These are phyloP conservation scores for Prosapia bicincta DNA, from an alignment of 2,888 invertebrate genomes.

Conservation along the genomic window DNA sequence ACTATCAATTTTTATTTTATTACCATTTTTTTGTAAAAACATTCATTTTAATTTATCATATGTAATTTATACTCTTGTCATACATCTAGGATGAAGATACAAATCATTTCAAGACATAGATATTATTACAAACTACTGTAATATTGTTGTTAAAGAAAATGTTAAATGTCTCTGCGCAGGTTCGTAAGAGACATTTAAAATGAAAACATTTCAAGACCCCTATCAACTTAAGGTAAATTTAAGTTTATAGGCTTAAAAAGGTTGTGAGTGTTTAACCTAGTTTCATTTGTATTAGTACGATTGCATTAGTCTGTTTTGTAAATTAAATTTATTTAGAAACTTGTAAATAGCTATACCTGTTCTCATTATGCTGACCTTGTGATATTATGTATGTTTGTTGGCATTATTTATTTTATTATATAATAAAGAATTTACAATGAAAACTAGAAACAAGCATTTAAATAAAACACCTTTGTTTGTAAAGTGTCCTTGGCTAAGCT, in stretches of 20 bases:
- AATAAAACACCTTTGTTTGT: no score
- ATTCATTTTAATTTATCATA: not conserved
- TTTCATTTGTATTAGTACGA: not conserved
- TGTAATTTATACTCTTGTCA: not conserved
- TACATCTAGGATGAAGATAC: not conserved
- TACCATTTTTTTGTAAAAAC: no score
- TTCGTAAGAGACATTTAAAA: not conserved
- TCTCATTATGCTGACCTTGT: not conserved
- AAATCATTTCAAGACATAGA: not conserved
- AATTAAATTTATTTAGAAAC: not conserved
- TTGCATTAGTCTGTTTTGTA: not conserved
- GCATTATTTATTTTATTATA: not conserved
- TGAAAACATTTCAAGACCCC: no score
- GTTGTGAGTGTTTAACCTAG: not conserved
- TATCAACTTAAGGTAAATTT: no score
- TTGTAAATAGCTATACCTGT: not conserved
- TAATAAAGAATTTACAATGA: not conserved
- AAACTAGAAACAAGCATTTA: not conserved
- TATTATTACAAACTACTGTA: not conserved
- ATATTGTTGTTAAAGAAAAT: not conserved
- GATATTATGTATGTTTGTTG: constrained; percentile 2
- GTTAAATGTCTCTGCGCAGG: not conserved
- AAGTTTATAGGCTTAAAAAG: not conserved
- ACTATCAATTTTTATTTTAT: no score
- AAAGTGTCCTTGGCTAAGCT: no score